phyloP scores from a whole-genome alignment of 2,888 invertebrate genomes.

The Drosophila colorata region DNA sequence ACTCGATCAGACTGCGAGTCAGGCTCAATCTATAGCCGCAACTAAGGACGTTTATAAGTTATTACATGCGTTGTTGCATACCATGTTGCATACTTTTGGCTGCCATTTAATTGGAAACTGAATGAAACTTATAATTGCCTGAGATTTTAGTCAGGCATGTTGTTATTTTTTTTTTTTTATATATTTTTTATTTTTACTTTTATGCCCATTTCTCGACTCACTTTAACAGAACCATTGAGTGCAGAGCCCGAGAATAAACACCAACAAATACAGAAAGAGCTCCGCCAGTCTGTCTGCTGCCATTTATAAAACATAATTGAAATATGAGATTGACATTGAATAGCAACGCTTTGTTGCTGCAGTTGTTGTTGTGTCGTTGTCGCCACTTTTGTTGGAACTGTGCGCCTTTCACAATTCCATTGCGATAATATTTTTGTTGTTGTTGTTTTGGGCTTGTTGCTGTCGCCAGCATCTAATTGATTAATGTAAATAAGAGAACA shows the following conservation, averaged over 20 bases:
- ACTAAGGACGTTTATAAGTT: neutral
- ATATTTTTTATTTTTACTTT: neutral
- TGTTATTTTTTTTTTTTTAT: neutral
- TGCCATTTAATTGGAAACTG: conserved; percentile 4
- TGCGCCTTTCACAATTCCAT: conserved; percentile 30
- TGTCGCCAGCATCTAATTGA: conserved; percentile 67
- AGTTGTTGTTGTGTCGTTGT: conserved; percentile 34
- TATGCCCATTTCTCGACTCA: neutral
- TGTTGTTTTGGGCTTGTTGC: conserved; percentile 22
- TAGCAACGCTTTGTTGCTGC: conserved; percentile 46
- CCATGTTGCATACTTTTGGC: conserved; percentile 30
- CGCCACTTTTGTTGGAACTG: conserved; percentile 45
- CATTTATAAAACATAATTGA: conserved; percentile 79
- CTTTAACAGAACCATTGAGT: neutral
- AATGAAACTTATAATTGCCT: conserved; percentile 7
- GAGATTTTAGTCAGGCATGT: neutral
- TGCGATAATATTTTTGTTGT: conserved; percentile 49
- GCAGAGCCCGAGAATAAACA: neutral
- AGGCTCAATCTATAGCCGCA: neutral
- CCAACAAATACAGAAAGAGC: conserved; percentile 18
- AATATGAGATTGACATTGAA: conserved; percentile 80
- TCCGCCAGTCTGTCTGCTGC: conserved; percentile 65
- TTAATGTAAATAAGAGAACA: conserved; percentile 67
- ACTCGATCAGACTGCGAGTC: conserved; percentile 54
- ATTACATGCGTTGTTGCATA: conserved; percentile 38